Evolutionary conservation across 2,888 invertebrate species (phyloP).

Genomic region (Acanthococcus lagerstroemiae): DNA sequence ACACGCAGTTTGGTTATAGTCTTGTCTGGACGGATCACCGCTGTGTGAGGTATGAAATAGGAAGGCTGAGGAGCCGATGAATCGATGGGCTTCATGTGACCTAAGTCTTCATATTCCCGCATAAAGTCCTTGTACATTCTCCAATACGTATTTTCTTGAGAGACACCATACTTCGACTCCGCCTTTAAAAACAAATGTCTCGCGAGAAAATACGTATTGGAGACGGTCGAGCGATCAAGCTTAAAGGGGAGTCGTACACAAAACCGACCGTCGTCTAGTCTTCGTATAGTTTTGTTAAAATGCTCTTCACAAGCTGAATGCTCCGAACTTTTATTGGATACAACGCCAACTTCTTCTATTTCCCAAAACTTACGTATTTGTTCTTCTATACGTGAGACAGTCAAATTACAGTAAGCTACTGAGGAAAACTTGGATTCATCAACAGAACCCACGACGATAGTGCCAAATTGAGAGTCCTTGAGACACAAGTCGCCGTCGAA

Average conservation of each 20-base stretch:
- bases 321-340: not conserved
- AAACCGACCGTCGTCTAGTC: not conserved
- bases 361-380: slow-evolving; percentile 4
- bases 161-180: not conserved
- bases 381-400: not conserved
- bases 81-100: slow-evolving; percentile 33
- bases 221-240: not conserved
- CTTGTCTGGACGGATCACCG: slow-evolving; percentile 32
- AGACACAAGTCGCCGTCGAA: not conserved
- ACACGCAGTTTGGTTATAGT: slow-evolving; percentile 35
- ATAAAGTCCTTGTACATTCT: slow-evolving; percentile 26
- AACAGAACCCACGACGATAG: not conserved
- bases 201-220: not conserved
- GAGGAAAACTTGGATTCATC: not conserved
- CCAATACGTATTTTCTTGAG: not conserved
- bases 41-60: slow-evolving; percentile 36
- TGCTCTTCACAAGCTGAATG: not conserved
- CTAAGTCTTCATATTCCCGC: slow-evolving; percentile 32
- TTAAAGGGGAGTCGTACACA: not conserved
- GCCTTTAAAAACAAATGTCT: slow-evolving; percentile 2
- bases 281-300: not conserved
- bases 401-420: not conserved
- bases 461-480: not conserved
- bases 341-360: not conserved
- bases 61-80: slow-evolving; percentile 1